Conservation (phyloP, 2,888 invertebrate species). For the Baronia brevicornis region DNA sequence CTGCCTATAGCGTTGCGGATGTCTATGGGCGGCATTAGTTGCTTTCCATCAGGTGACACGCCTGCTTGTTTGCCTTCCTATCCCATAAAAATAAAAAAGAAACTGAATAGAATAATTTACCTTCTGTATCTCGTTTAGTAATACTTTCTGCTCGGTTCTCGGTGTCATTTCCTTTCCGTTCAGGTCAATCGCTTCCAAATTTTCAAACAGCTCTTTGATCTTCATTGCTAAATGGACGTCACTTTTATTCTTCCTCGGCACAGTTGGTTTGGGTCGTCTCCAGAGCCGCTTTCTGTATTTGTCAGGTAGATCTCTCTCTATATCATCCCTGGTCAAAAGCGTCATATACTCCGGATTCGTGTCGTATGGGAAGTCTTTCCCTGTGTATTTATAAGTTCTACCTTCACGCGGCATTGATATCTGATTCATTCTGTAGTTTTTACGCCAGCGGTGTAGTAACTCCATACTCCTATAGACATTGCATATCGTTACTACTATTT, state of each 20-base stretch:
- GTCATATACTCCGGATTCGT: slow-evolving; percentile 73
- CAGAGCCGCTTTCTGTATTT: slow-evolving; percentile 49
- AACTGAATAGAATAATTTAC: slow-evolving; percentile 35
- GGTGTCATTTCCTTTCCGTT: slow-evolving; percentile 60
- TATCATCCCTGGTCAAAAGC: slow-evolving; percentile 62
- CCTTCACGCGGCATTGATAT: slow-evolving; percentile 23
- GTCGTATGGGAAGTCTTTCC: slow-evolving; percentile 66
- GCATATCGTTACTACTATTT: background rate
- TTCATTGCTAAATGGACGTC: slow-evolving; percentile 59
- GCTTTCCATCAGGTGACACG: too few relatives aligned
- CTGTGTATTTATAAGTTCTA: slow-evolving; percentile 32
- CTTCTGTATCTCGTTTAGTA: slow-evolving; percentile 76
- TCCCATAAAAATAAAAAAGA: background rate
- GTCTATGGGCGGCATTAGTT: too few relatives aligned
- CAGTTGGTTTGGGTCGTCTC: slow-evolving; percentile 39
- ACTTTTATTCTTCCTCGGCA: slow-evolving; percentile 46
- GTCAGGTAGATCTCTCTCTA: slow-evolving; percentile 64
- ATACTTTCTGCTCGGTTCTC: slow-evolving; percentile 67
- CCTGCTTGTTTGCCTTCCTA: too few relatives aligned
- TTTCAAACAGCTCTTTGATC: slow-evolving; percentile 60
- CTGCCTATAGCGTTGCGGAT: too few relatives aligned
- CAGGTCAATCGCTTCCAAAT: slow-evolving; percentile 56
- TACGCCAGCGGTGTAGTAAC: slow-evolving; percentile 72
- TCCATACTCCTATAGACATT: slow-evolving; percentile 45
- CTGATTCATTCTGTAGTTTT: slow-evolving; percentile 43